Percentiles rank a stretch among this genome's conserved stretches.
These are phyloP conservation scores for Lampropteryx suffumata DNA, from an alignment of 2,888 invertebrate genomes.

Conservation along the genomic window DNA sequence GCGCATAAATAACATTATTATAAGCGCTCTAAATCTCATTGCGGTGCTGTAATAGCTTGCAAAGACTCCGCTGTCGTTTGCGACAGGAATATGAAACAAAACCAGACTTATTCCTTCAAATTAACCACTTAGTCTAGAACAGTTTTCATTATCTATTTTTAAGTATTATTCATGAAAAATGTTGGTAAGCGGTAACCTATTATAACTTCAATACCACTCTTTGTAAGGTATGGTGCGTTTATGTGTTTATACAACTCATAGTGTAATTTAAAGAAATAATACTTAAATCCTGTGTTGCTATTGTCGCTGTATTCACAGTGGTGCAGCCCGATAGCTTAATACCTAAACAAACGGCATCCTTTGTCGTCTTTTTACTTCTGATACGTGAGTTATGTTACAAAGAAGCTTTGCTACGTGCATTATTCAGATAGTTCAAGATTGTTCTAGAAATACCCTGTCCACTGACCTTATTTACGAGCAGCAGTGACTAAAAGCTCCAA, in stretches of 20 bases:
- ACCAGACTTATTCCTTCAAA: constrained; percentile 68
- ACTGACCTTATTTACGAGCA: constrained; percentile 33
- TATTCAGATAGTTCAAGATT: constrained; percentile 51
- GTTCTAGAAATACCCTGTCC: constrained; percentile 37
- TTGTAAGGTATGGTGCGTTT: too few relatives aligned
- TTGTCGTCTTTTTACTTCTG: constrained; percentile 66
- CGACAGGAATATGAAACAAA: constrained; percentile 76
- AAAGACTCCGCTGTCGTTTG: constrained; percentile 69
- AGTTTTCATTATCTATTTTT: constrained; percentile 32
- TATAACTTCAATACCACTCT: constrained; percentile 36
- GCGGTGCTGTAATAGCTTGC: constrained; percentile 75
- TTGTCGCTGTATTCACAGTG: constrained; percentile 45
- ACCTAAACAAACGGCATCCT: constrained; percentile 74
- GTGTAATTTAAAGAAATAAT: constrained; percentile 16
- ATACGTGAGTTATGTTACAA: constrained; percentile 65
- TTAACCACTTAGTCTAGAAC: constrained; percentile 35
- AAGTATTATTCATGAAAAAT: constrained; percentile 50
- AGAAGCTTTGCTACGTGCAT: constrained; percentile 49
- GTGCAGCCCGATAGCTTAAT: constrained; percentile 68
- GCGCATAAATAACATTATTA: constrained; percentile 77
- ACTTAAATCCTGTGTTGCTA: constrained; percentile 52
- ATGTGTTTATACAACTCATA: too few relatives aligned
- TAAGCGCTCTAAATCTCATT: constrained; percentile 80
- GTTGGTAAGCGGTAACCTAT: constrained; percentile 51
- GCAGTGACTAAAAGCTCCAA: constrained; percentile 41